Evolutionary conservation across 2,113 vertebrate species (phyloP), one percentile per base, ranked within the genome.

Genomic region (Notothenia coriiceps): DNA sequence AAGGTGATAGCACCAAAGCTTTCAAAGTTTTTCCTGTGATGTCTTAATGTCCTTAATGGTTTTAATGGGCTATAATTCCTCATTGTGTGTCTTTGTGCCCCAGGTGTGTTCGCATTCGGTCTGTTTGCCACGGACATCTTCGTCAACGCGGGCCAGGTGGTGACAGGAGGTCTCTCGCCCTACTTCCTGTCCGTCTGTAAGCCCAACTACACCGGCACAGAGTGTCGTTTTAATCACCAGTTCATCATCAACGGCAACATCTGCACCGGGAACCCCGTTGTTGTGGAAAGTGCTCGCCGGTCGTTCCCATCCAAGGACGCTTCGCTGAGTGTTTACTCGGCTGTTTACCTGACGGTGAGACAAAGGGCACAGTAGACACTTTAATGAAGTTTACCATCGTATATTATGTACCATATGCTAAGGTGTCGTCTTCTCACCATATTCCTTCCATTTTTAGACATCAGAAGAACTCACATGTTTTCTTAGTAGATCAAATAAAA

Each of bases 101-200:
- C 91, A 99, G 98, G 98, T 80, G 98, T 99, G 64, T 99, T 99
- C 92, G 98, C 98, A 0, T 99, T 99, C 81, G 98, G 98, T 77
- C 96, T 99, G 91, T 99, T 99, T 93, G 97, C 98, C 86, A 99
- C 98, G 5, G 98, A 99, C 93, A 99, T 99, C 95, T 99, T 99
- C 89, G 97, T 98, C 87, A 99, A 99, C 0, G 97, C 97, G 0
- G 97, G 98, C 78, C 98, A 99, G 94, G 97, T 99, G 76, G 98
- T 99, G 91, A 99, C 97, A 0, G 98, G 98, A 9, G 97, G 97
- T 84, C 94, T 99, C 60, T 95, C 98, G 5, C 98, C 98, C 0
- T 99, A 98, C 94, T 99, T 99, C 93, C 94, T 99, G 90, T 98
- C 96, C 0, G 97, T 98, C 35, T 99, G 98, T 91, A 98, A 98